Conservation (phyloP, 2,888 invertebrate species). For the Pinctada fucata region DNA sequence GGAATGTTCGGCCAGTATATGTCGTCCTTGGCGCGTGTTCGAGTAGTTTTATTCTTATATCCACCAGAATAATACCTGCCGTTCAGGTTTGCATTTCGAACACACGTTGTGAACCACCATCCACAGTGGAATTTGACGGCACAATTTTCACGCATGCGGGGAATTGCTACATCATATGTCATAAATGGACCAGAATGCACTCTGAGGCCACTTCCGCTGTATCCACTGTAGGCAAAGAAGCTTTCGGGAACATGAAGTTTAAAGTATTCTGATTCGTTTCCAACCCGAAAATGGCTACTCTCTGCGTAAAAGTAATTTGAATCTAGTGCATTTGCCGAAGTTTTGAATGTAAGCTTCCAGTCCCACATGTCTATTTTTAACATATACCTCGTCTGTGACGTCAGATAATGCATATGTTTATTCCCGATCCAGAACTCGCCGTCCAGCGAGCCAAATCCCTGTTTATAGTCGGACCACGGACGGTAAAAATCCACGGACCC, state of each 20-base stretch:
- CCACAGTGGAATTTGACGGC: conserved; percentile 48
- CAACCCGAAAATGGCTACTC: conserved; percentile 43
- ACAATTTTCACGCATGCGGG: conserved; percentile 44
- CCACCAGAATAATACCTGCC: conserved; percentile 48
- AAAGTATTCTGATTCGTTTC: conserved; percentile 41
- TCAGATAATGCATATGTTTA: conserved; percentile 86
- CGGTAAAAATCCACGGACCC: conserved; percentile 88
- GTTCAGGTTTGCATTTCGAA: conserved; percentile 51
- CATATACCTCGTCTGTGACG: conserved; percentile 72
- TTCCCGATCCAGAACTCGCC: conserved; percentile 93
- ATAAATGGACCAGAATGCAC: conserved; percentile 49
- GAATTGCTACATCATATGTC: conserved; percentile 41
- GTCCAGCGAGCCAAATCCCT: conserved; percentile 84
- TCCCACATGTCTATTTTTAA: conserved; percentile 53
- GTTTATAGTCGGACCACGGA: conserved; percentile 87
- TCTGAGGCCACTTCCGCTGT: conserved; percentile 50
- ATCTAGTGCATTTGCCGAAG: conserved; percentile 1
- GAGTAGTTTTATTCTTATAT: conserved; percentile 25
- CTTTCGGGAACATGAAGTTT: conserved; percentile 44
- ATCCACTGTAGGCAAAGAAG: conserved; percentile 48
- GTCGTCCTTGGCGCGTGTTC: conserved; percentile 38
- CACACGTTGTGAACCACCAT: conserved; percentile 54
- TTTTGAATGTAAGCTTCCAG: conserved; percentile 27
- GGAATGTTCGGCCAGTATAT: conserved; percentile 52
- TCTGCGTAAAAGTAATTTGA: conserved; percentile 45